Evolutionary conservation across 2,888 invertebrate species (phyloP).

Genomic region (Chymomyza caudatula): DNA sequence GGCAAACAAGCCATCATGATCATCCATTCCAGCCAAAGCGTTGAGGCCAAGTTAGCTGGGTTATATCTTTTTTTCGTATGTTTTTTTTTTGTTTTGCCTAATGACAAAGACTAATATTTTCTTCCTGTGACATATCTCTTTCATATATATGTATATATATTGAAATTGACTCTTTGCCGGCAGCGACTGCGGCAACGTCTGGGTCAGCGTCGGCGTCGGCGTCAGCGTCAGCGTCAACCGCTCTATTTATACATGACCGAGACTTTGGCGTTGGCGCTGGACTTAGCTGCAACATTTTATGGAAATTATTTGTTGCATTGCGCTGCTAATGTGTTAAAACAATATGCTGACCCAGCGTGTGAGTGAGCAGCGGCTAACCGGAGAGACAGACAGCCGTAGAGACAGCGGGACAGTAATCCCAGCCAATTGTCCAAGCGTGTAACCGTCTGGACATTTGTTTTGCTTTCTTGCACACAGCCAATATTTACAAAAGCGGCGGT

Average conservation of each 20-base stretch:
- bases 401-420: not conserved
- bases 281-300: conserved; percentile 55
- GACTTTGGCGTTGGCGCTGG: conserved; percentile 38
- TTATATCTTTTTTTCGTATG: conserved; percentile 7
- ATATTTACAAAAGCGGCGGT: conserved; percentile 64
- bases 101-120: conserved; percentile 77
- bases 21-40: no score
- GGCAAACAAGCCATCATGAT: conserved; percentile 43
- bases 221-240: conserved; percentile 17
- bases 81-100: conserved; percentile 68
- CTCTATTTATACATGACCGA: conserved; percentile 43
- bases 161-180: conserved; percentile 39
- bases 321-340: conserved; percentile 77
- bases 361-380: not conserved
- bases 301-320: conserved; percentile 77
- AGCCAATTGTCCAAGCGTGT: conserved; percentile 1
- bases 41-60: not conserved
- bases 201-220: conserved; percentile 7
- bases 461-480: conserved; percentile 58
- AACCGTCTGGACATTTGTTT: conserved; percentile 50
- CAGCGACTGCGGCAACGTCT: conserved; percentile 20
- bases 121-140: conserved; percentile 77
- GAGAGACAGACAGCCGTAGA: not conserved
- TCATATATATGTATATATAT: conserved; percentile 27
- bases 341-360: conserved; percentile 49